Conservation (phyloP, 2,888 invertebrate species). For the Ligdia adustata region DNA sequence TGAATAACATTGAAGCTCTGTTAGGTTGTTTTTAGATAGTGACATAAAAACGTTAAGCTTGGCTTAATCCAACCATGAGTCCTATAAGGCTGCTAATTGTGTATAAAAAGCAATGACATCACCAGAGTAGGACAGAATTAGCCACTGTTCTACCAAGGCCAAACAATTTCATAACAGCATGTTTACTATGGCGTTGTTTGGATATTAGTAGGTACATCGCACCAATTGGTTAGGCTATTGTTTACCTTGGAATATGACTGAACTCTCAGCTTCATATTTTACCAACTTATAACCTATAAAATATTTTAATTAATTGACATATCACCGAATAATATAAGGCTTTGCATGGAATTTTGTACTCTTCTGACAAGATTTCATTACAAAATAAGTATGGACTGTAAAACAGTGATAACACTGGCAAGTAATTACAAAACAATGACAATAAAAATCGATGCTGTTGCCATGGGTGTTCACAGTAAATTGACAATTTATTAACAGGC, state of each 20-base stretch:
- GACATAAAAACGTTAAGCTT: conserved; percentile 10
- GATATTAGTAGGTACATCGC: conserved; percentile 4
- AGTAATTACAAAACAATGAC: conserved; percentile 25
- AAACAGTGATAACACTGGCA: conserved; percentile 30
- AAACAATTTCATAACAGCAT: conserved; percentile 29
- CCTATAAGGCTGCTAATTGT: conserved; percentile 20
- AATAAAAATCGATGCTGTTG: conserved; percentile 46
- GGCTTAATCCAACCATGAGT: conserved; percentile 11
- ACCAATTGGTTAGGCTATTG: not conserved
- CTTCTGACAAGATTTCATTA: too few relatives aligned
- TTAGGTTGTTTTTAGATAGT: not conserved
- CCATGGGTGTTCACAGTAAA: conserved; percentile 55
- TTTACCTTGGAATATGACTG: conserved; percentile 68
- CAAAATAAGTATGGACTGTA: too few relatives aligned
- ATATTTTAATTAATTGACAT: conserved; percentile 18
- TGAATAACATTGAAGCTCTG: not conserved
- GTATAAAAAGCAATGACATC: conserved; percentile 49
- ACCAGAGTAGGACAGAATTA: conserved; percentile 45
- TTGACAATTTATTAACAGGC: conserved; percentile 40
- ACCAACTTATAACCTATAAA: conserved; percentile 57
- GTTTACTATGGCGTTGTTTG: conserved; percentile 13
- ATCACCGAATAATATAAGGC: too few relatives aligned
- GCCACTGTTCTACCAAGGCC: conserved; percentile 47
- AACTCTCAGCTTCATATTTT: conserved; percentile 69
- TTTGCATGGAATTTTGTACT: too few relatives aligned